Evolutionary conservation across 2,113 vertebrate genomes (phyloP).

Genomic region (Tetraodon nigroviridis): DNA sequence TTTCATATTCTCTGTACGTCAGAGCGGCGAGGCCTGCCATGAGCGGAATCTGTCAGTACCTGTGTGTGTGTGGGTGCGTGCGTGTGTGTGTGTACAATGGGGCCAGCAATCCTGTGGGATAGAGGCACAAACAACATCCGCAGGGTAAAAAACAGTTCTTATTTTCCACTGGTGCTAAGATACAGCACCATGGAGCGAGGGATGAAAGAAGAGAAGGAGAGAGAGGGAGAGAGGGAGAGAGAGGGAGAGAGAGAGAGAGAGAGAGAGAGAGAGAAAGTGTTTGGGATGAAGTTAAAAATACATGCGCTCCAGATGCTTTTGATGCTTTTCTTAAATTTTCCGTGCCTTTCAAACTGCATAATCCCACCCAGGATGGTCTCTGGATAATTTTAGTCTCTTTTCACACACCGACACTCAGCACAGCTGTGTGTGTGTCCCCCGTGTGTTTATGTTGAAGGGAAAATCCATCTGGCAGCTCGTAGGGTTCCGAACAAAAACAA

Average conservation of each 20-base stretch:
- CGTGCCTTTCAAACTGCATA: constrained; percentile 5
- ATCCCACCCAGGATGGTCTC: constrained; percentile 22
- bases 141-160: constrained; percentile 39
- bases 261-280: not conserved
- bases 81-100: constrained; percentile 14
- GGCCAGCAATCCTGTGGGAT: constrained; percentile 31
- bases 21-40: constrained; percentile 48
- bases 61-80: constrained; percentile 20
- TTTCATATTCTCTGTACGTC: constrained; percentile 49
- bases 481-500: not conserved
- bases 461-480: constrained; percentile 7
- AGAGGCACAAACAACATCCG: constrained; percentile 46
- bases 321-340: constrained; percentile 14
- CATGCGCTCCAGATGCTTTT: constrained; percentile 13
- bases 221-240: no score
- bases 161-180: constrained; percentile 37
- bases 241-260: not conserved
- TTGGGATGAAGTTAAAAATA: constrained; percentile 1
- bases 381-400: constrained; percentile 21
- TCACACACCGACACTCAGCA: constrained; percentile 8
- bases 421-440: not conserved
- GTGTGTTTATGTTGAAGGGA: not conserved
- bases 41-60: constrained; percentile 26
- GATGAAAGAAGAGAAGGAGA: constrained; percentile 3
- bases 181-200: constrained; percentile 13